A percentile compares a stretch with the other conserved stretches of the same genome.
These are phyloP conservation scores for Cydia fagiglandana DNA, from an alignment of 1,140 invertebrate species.

Conservation along the genomic window DNA sequence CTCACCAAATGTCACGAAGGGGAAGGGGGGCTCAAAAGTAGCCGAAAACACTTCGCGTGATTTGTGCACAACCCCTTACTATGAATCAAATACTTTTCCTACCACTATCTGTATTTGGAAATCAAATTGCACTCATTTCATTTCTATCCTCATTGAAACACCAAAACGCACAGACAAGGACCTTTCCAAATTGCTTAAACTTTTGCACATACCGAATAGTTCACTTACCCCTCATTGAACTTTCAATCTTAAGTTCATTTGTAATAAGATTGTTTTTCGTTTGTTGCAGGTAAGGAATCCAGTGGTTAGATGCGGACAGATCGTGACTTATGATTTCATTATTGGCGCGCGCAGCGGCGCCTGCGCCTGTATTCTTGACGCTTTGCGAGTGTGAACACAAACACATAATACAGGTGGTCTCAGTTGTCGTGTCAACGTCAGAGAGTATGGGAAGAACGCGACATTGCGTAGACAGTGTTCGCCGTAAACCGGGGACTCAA, in stretches of 20 bases:
- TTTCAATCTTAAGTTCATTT: not conserved
- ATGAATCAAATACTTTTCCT: not conserved
- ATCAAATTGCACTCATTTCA: not conserved
- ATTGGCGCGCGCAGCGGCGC: slow-evolving; percentile 42
- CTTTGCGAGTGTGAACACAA: slow-evolving; percentile 42
- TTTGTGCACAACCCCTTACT: no score
- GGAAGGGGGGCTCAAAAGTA: no score
- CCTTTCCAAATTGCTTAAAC: slow-evolving; percentile 25
- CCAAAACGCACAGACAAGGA: slow-evolving; percentile 4
- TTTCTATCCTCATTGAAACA: not conserved
- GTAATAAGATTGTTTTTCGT: slow-evolving; percentile 33
- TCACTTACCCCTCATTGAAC: not conserved
- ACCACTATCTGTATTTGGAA: not conserved
- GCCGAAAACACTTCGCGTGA: no score
- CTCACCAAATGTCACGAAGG: no score
- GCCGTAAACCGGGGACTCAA: no score
- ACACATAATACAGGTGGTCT: no score
- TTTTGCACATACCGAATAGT: slow-evolving; percentile 13
- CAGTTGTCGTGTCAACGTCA: no score
- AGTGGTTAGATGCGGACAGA: slow-evolving; percentile 44
- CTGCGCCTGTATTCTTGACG: slow-evolving; percentile 44
- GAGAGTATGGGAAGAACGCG: no score
- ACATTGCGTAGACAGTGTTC: no score
- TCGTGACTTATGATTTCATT: slow-evolving; percentile 72
- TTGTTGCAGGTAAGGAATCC: slow-evolving; percentile 36